A percentile compares a stretch with the other conserved stretches of the same genome.
phyloP scores from a whole-genome alignment of 1,140 invertebrate genomes.

The Ceratina australensis region DNA sequence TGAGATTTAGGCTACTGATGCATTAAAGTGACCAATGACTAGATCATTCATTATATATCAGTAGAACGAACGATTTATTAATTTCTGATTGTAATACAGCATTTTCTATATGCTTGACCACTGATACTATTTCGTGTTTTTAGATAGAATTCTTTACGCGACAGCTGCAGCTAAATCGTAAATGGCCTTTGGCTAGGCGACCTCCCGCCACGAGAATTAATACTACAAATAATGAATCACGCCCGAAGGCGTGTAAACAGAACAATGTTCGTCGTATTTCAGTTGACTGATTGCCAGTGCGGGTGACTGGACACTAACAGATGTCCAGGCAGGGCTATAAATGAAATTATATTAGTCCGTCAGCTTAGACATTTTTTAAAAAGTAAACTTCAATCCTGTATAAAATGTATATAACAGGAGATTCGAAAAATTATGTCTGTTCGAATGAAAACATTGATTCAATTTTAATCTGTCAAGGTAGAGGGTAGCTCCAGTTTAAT shows the following conservation, averaged over 20 bases:
- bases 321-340: neutral
- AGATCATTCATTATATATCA: too few relatives aligned
- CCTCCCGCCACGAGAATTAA: conserved; percentile 34
- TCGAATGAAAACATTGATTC: too few relatives aligned
- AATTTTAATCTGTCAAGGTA: too few relatives aligned
- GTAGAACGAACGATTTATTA: too few relatives aligned
- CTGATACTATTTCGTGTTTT: too few relatives aligned
- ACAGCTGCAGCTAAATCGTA: conserved; percentile 55
- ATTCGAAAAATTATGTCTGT: too few relatives aligned
- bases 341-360: neutral
- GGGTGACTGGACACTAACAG: neutral
- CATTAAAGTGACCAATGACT: too few relatives aligned
- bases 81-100: too few relatives aligned
- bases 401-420: too few relatives aligned
- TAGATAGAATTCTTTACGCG: neutral
- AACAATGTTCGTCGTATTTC: conserved; percentile 4
- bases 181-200: conserved; percentile 36
- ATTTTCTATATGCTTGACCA: too few relatives aligned
- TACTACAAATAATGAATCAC: conserved; percentile 39
- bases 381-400: too few relatives aligned
- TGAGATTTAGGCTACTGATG: neutral
- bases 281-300: neutral
- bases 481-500: too few relatives aligned
- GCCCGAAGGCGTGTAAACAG: conserved; percentile 31
- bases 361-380: neutral